Base-by-base conservation (phyloP, 2,888 invertebrate genomes). In the Harpalus rufipes region DNA sequence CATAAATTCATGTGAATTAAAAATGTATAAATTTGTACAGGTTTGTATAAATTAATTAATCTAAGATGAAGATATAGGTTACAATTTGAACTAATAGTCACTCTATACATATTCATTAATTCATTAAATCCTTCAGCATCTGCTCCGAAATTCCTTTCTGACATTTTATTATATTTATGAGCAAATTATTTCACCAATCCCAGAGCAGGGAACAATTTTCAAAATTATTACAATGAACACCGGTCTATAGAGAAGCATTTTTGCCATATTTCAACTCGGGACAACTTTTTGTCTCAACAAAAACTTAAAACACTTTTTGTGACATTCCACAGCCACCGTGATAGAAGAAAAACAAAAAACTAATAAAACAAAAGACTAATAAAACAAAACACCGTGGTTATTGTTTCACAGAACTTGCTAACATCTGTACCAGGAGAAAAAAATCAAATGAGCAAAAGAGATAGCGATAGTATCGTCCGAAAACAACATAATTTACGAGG, bases 401-500 rank as follows among this genome's bases (percentile, higher is more conserved):
- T 84, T 84, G 84, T 84, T 84, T 84, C 84, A 84, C 78, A 78
- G 84, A 84, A 84, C 51, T 84, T 84, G 84, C 84, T 78, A 78
- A 84, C 84, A 84, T 84, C 84, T 84, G 84, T 84, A 84, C 78
- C 44, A 39, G 41, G 39, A 80, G 32, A 80, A 80, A 80, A 80
- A 80, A 61, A 59, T 18, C 59, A 39, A 80, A 61, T 58, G 58
- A 56, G 21, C 76, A 6, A 51, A 25, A 44, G 32, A 78, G n/a
- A 78, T 58, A 21, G 51, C 39, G 39, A 41, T 72, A 72, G 32
- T 56, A 51, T 10, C 58, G 16, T 21, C 80, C 80, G 89, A 90
- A 90, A 90, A 91, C 90, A 91, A 91, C 90, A 91, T 91, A 90
- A 91, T 91, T 91, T 91, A 91, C 90, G 90, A 90, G 88, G 89